These are phyloP conservation scores for Brachyistius frenatus DNA, from an alignment of 2,113 vertebrate species.

Conservation along the genomic window DNA sequence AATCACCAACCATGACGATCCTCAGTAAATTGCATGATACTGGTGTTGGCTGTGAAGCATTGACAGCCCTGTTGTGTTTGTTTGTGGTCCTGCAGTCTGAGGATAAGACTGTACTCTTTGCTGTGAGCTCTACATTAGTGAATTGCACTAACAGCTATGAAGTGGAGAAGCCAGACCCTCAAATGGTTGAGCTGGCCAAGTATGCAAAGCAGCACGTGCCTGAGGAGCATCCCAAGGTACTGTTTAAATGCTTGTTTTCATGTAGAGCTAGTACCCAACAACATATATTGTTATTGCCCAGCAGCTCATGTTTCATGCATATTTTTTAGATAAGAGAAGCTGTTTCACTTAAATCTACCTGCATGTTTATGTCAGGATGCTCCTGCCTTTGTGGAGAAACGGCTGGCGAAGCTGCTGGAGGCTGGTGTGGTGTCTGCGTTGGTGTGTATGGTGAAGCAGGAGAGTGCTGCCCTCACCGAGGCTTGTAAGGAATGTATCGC, in stretches of 20 bases:
- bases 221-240: conserved; percentile 96
- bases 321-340: background rate
- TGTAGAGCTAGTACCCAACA: background rate
- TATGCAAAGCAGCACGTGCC: conserved; percentile 98
- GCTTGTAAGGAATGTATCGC: conserved; percentile 94
- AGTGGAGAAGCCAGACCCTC: conserved; percentile 92
- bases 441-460: conserved; percentile 94
- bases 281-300: background rate
- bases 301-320: background rate
- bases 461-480: conserved; percentile 90
- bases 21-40: background rate
- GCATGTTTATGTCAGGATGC: conserved; percentile 86
- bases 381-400: conserved; percentile 86
- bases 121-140: conserved; percentile 92
- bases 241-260: background rate
- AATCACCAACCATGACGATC: background rate
- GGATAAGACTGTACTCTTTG: conserved; percentile 94
- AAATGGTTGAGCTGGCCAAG: conserved; percentile 97
- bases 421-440: conserved; percentile 93
- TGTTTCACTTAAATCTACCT: background rate
- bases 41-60: background rate
- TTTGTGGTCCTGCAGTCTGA: conserved; percentile 85
- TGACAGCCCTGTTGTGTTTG: background rate
- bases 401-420: conserved; percentile 90
- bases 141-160: conserved; percentile 99